Evolutionary conservation across 2,797 vertebrate genomes (phyloP).

Genomic region (Dendrocincla fuliginosa): DNA sequence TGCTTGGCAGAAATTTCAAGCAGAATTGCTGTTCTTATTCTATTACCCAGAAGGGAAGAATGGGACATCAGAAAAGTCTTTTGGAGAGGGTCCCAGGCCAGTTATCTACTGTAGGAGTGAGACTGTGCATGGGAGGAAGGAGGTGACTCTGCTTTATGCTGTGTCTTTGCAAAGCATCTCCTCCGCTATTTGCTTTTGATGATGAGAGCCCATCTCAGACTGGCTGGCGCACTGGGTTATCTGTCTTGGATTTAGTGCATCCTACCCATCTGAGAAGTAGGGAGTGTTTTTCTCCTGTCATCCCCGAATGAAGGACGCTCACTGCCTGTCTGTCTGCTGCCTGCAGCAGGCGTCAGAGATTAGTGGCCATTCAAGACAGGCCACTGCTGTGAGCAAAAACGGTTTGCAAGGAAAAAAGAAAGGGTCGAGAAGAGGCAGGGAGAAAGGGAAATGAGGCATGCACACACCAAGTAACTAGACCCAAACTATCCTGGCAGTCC

Average conservation of each 20-base stretch:
- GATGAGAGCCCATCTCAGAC: neutral
- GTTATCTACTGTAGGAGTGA: neutral
- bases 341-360: constrained; percentile 28
- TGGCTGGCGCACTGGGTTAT: constrained; percentile 6
- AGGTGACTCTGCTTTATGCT: neutral
- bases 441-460: constrained; percentile 19
- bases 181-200: neutral
- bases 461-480: constrained; percentile 43
- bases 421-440: neutral
- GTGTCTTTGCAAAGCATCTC: neutral
- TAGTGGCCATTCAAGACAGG: constrained; percentile 22
- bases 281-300: neutral
- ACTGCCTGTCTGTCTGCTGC: constrained; percentile 35
- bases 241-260: neutral
- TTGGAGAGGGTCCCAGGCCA: neutral
- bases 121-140: neutral
- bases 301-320: accelerated
- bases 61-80: neutral
- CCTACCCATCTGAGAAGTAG: constrained; percentile 17
- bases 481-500: constrained; percentile 53
- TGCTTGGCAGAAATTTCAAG: neutral
- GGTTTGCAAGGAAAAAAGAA: neutral
- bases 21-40: neutral
- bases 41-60: neutral
- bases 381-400: constrained; percentile 35